Conservation (phyloP, 2,113 vertebrate genomes). For the Colossoma macropomum region DNA sequence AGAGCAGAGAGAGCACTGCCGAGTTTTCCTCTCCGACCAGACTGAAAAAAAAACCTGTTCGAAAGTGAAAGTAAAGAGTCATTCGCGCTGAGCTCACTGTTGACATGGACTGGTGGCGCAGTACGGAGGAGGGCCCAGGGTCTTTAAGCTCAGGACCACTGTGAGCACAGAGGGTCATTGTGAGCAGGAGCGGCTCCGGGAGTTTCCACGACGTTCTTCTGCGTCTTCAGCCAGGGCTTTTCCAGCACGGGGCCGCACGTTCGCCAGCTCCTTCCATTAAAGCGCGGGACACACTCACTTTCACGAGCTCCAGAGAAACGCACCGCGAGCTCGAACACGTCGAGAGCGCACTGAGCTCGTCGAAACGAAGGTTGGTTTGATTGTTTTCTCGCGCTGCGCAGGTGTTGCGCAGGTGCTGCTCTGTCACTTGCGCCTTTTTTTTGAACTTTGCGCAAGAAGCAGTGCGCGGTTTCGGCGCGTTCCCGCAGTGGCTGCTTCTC, state of each 20-base stretch:
- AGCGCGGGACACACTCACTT: too few species aligned
- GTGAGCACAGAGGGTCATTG: not conserved
- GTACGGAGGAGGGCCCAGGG: not conserved
- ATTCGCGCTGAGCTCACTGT: not conserved
- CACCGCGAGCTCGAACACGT: not conserved
- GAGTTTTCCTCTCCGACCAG: too few species aligned
- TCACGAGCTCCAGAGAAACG: not conserved
- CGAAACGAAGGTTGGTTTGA: not conserved
- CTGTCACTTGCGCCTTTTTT: not conserved
- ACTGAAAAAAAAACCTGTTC: not conserved
- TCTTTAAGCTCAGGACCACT: not conserved
- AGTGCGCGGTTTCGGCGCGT: not conserved
- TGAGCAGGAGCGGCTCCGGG: not conserved
- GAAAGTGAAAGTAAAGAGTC: slow-evolving; percentile 29
- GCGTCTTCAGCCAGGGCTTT: not conserved
- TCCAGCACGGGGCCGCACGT: not conserved
- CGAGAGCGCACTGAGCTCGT: not conserved
- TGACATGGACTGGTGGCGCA: not conserved
- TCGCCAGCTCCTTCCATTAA: too few species aligned
- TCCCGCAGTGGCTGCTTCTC: not conserved
- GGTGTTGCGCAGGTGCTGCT: not conserved
- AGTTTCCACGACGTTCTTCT: slow-evolving; percentile 10
- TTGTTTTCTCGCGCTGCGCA: not conserved
- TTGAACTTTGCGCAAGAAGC: not conserved
- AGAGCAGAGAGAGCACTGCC: too few species aligned